Evolutionary conservation across 2,888 invertebrate species (phyloP), one percentile per base, ranked within the genome.

Genomic region (Andrena dorsata): DNA sequence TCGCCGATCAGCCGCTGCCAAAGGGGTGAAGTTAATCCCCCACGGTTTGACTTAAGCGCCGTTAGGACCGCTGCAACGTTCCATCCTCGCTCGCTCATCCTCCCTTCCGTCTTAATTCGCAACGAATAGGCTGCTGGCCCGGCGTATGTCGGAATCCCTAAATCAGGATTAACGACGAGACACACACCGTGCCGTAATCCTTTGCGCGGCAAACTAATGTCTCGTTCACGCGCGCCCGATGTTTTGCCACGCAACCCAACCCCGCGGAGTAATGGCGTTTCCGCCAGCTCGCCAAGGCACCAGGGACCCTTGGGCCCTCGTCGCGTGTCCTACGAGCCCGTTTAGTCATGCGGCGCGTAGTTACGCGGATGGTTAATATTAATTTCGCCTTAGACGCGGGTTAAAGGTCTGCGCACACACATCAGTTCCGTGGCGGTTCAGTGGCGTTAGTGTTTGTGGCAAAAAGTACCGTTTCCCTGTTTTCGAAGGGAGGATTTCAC

Each of bases 161-260:
- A 91, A 91, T 92, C 90, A 90, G 91, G 90, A 90, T 92, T 91
- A 91, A 86, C 84, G 64, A 76, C 66, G 68, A 80, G 83, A 74
- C 73, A 77, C 56, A 79, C 66, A 69, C 58, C 68, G 63, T 35
- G 64, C 58, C 63, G 83, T 91, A 91, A 91, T 91, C 91, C 91
- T 90, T 88, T 74, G 80, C 76, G 35, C 73, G 66, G 83, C 82
- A 80, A 85, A 86, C 87, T 91, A 91, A 90, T 88, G 90, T 86
- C 84, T 80, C 82, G 82, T 88, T 87, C 82, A 71, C 85, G 87
- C 79, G 69, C 83, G 66, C 83, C 74, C 78, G 83, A 81, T 74
- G 81, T 87, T 78, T 82, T 68, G 74, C 78, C 77, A 53, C 41
- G 30, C 20, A 0, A 23, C 41, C 3, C 47, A 13, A 56, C 60